Evolutionary conservation across 1,140 invertebrate species (phyloP).

Genomic region (Drosophila mauritiana): DNA sequence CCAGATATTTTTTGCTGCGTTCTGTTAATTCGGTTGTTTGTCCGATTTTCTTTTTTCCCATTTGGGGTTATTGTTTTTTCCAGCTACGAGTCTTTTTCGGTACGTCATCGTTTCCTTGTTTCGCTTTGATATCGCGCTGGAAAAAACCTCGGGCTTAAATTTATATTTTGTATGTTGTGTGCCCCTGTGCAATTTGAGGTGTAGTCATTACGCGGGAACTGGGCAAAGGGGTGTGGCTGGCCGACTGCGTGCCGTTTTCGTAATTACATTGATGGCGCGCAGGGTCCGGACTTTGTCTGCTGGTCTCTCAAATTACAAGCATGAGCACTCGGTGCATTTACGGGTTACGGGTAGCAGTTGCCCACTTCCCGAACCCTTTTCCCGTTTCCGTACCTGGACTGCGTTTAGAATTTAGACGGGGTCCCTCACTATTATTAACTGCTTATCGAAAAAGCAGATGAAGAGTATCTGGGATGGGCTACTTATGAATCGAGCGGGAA

Average conservation of each 20-base stretch:
- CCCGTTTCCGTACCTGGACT: constrained; percentile 16
- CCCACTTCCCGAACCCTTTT: constrained; percentile 42
- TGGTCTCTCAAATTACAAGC: constrained; percentile 28
- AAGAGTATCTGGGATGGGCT: constrained; percentile 9
- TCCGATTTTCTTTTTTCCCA: constrained; percentile 61
- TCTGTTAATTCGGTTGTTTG: constrained; percentile 76
- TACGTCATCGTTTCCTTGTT: constrained; percentile 69
- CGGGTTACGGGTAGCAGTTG: constrained; percentile 12
- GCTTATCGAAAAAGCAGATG: constrained; percentile 59
- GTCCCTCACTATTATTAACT: constrained; percentile 51
- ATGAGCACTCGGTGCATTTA: constrained; percentile 68
- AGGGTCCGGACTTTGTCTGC: constrained; percentile 27
- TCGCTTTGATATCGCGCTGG: constrained; percentile 36
- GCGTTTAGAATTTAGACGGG: constrained; percentile 23
- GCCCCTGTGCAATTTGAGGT: constrained; percentile 64
- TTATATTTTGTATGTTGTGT: constrained; percentile 28
- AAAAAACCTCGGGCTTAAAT: constrained; percentile 58
- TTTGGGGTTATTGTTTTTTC: constrained; percentile 52
- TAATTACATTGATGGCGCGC: constrained; percentile 71
- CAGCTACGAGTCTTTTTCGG: constrained; percentile 45
- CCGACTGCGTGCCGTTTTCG: constrained; percentile 58
- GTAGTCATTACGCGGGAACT: constrained; percentile 65
- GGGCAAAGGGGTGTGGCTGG: constrained; percentile 4
- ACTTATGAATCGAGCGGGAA: constrained; percentile 19
- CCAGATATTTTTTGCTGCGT: constrained; percentile 39